Percentiles rank a stretch among this genome's conserved stretches.
These are phyloP conservation scores for Tympanoctomys barrerae DNA, from an alignment of 2,797 vertebrate species.

Conservation along the genomic window DNA sequence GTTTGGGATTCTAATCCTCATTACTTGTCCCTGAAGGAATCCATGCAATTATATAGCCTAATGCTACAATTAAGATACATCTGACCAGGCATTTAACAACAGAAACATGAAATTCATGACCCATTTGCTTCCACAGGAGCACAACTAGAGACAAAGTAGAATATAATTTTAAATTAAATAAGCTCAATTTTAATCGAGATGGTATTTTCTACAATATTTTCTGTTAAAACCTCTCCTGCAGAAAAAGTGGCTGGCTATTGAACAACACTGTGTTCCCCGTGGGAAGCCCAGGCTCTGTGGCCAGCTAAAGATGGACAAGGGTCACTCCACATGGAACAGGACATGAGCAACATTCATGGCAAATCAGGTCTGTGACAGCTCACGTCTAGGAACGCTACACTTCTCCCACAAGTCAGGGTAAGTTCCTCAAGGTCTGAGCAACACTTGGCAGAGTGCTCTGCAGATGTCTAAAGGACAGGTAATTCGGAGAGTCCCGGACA, in stretches of 20 bases:
- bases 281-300: conserved; percentile 49
- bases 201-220: conserved; percentile 48
- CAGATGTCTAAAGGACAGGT: conserved; percentile 85
- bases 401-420: conserved; percentile 79
- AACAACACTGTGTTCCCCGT: conserved; percentile 46
- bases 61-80: neutral
- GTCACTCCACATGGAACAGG: conserved; percentile 83
- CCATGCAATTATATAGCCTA: neutral
- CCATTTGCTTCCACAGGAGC: neutral
- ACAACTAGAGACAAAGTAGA: conserved; percentile 22
- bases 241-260: conserved; percentile 22
- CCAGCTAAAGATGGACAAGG: conserved; percentile 83
- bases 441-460: conserved; percentile 80
- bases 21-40: neutral
- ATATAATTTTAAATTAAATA: conserved; percentile 35
- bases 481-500: conserved; percentile 86
- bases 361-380: conserved; percentile 82
- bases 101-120: neutral
- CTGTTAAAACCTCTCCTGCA: conserved; percentile 47
- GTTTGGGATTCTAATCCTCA: neutral
- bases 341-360: conserved; percentile 82
- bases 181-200: neutral
- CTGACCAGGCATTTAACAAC: neutral
- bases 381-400: conserved; percentile 65
- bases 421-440: conserved; percentile 85